These are phyloP conservation scores for Nemoura dubitans DNA, from an alignment of 2,888 invertebrate species.

Conservation along the genomic window DNA sequence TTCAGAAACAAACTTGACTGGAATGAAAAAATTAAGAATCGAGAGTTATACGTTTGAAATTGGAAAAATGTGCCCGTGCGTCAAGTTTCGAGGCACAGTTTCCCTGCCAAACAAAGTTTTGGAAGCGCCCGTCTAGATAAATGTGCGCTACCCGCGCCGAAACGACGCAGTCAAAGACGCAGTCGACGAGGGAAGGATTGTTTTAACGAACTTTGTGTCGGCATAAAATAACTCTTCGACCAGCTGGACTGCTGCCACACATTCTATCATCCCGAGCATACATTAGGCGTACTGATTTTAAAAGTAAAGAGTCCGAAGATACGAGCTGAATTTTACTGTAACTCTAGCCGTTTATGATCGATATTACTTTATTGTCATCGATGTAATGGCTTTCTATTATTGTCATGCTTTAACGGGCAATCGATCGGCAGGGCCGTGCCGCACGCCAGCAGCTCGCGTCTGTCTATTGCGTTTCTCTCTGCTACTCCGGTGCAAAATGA, in stretches of 20 bases:
- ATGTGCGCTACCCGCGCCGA: not conserved
- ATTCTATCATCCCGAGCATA: too few species aligned
- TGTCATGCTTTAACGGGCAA: not conserved
- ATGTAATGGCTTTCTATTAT: constrained; percentile 23
- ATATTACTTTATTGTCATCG: not conserved
- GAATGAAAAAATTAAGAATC: not conserved
- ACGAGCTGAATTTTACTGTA: not conserved
- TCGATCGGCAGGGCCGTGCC: too few species aligned
- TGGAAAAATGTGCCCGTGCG: not conserved
- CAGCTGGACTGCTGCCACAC: not conserved
- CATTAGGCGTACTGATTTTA: not conserved
- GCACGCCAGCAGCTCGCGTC: too few species aligned
- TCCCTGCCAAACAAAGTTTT: not conserved
- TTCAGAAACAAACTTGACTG: not conserved
- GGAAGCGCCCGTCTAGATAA: not conserved
- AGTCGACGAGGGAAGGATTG: not conserved
- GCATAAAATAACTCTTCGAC: not conserved
- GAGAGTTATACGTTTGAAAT: not conserved
- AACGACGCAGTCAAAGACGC: not conserved
- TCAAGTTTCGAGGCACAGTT: not conserved
- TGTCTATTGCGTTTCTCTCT: not conserved
- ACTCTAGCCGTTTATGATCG: not conserved
- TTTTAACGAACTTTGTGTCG: not conserved
- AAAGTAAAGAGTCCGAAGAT: not conserved
- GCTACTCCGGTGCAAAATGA: not conserved